Percentiles rank a stretch among this genome's conserved stretches.
Evolutionary conservation across 2,797 vertebrate species (phyloP).

Genomic region (Sciurus carolinensis): DNA sequence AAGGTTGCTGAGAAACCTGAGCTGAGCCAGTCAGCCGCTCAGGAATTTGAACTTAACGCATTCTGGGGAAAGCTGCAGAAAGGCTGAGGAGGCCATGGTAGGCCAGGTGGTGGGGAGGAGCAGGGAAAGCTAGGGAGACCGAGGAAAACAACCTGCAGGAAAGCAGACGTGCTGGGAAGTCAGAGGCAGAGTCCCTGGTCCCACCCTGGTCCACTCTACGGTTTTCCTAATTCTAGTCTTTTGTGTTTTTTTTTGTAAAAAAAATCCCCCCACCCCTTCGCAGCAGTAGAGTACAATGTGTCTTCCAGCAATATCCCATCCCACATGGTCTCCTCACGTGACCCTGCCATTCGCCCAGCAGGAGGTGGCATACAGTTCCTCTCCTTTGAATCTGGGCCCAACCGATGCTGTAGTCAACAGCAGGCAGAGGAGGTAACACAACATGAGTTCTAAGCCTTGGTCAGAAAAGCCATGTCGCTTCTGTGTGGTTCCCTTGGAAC

Average conservation of each 20-base stretch:
- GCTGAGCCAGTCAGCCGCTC: neutral
- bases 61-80: neutral
- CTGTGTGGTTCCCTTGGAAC: neutral
- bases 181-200: neutral
- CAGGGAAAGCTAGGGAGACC: neutral
- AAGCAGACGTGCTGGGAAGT: neutral
- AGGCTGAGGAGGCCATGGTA: neutral
- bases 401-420: neutral
- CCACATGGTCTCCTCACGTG: neutral
- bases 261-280: neutral
- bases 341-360: no score
- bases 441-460: neutral
- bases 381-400: neutral
- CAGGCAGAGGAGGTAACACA: neutral
- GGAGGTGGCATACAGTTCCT: neutral
- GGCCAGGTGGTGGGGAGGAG: neutral
- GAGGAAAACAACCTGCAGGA: neutral
- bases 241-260: no score
- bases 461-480: neutral
- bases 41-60: neutral
- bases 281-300: neutral
- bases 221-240: neutral
- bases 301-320: neutral
- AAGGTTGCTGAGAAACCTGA: neutral
- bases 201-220: neutral